These are phyloP conservation scores for Phengaris arion DNA, from an alignment of 2,888 invertebrate genomes.

Conservation along the genomic window DNA sequence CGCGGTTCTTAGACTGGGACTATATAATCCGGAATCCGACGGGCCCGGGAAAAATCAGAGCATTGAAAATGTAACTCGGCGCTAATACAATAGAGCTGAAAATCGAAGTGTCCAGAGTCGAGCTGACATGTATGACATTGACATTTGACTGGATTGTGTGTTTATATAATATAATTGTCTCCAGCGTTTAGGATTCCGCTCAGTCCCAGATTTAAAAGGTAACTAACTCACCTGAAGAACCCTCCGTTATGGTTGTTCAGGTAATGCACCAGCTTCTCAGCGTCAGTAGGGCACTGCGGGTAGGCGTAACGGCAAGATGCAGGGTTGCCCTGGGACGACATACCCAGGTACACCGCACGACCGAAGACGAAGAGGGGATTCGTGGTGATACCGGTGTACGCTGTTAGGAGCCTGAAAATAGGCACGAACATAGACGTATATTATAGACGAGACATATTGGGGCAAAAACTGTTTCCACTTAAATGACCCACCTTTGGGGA, in stretches of 20 bases:
- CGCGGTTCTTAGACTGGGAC: too few species aligned
- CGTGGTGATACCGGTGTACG: constrained; percentile 73
- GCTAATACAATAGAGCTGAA: too few species aligned
- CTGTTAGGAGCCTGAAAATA: constrained; percentile 77
- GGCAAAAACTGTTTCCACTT: too few species aligned
- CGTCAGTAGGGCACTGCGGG: constrained; percentile 85
- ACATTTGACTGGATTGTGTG: too few species aligned
- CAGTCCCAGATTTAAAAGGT: not conserved
- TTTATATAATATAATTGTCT: too few species aligned
- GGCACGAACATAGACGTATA: not conserved
- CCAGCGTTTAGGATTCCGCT: not conserved
- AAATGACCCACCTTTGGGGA: too few species aligned
- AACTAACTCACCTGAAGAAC: constrained; percentile 76
- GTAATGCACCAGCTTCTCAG: constrained; percentile 86
- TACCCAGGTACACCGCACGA: constrained; percentile 86
- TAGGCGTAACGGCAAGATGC: constrained; percentile 82
- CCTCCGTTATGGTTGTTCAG: constrained; percentile 92
- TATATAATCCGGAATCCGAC: too few species aligned
- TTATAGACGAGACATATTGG: too few species aligned
- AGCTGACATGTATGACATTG: too few species aligned
- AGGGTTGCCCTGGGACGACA: constrained; percentile 81
- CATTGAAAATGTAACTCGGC: too few species aligned
- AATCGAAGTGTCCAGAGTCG: too few species aligned
- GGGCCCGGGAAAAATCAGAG: too few species aligned
- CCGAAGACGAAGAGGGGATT: constrained; percentile 87